These are phyloP conservation scores for Phoebastria nigripes DNA, from an alignment of 2,797 vertebrate species.

Conservation along the genomic window DNA sequence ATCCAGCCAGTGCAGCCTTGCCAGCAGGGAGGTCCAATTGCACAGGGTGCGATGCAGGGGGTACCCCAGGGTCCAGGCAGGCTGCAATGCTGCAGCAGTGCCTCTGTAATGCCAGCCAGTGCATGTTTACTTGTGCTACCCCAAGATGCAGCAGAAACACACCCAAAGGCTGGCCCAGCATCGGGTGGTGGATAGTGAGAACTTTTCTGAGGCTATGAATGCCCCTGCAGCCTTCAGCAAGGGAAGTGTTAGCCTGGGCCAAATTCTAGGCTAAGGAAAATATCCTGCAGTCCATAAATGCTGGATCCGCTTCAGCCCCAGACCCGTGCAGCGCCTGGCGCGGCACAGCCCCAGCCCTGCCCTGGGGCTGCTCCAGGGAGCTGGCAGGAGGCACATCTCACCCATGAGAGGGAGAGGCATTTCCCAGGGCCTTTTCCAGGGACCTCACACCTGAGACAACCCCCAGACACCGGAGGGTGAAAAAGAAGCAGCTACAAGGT, in stretches of 20 bases:
- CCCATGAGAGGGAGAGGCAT: background rate
- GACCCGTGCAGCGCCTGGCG: background rate
- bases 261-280: background rate
- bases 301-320: background rate
- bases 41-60: fast-evolving
- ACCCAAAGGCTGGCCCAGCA: background rate
- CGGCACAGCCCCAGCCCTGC: background rate
- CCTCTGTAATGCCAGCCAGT: background rate
- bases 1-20: too few relatives aligned
- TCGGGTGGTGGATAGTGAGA: fast-evolving
- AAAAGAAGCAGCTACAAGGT: background rate
- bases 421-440: background rate
- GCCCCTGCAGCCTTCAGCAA: background rate
- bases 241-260: background rate
- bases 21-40: background rate
- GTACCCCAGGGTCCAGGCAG: background rate
- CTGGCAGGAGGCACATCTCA: background rate
- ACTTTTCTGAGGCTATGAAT: background rate
- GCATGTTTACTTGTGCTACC: background rate
- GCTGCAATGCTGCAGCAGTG: background rate
- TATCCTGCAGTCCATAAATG: background rate
- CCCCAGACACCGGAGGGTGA: background rate
- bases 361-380: background rate
- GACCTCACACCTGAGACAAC: background rate
- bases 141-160: background rate